Evolutionary conservation across 2,113 vertebrate species (phyloP), one percentile per base, ranked within the genome.

Genomic region (Charadrius vociferus): DNA sequence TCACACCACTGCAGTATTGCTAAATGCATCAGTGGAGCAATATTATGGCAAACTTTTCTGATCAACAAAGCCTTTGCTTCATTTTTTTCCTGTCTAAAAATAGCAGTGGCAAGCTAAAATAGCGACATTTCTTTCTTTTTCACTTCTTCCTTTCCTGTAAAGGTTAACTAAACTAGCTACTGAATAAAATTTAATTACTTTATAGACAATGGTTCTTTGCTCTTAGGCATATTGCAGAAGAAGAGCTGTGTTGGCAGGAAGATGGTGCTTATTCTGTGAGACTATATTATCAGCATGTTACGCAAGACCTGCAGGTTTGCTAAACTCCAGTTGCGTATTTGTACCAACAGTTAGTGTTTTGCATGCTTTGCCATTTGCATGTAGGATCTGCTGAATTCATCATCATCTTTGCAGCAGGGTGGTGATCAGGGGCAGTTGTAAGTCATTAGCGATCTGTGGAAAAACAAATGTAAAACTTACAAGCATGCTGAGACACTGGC

Each of bases 381-480:
- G 22, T 59, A 68, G 43, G 10, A 11, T 65, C 86, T 87, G 61
- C 73, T 79, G 84, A 84, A 87, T 86, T 84, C 68, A 84, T 92
- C 56, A 84, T 11, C 0, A 0, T 30, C 72, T 86, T 94, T 92
- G 62, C 61, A 91, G 63, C 68, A 72, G 77, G 21, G 61, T 72
- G 70, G 65, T 81, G 80, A 80, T 37, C 15, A 62, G 49, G 71
- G 61, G 49, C 66, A 79, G 83, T 74, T 95, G 9, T 27, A 93
- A 92, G 77, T 89, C 70, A 75, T 82, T 77, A 96, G n/a, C 0
- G 6, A 92, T 50, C 49, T 65, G 70, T 67, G 73, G 80, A 95
- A 95, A 92, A 95, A 91, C 83, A 96, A 95, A 92, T 74, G 52
- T 75, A 74, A 86, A 93, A 95, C 9, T 5, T 89, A 59, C 6